Percentiles rank a stretch among this genome's conserved stretches.
Conservation (phyloP, 1,140 invertebrate species). For the Drosophila sproati region DNA sequence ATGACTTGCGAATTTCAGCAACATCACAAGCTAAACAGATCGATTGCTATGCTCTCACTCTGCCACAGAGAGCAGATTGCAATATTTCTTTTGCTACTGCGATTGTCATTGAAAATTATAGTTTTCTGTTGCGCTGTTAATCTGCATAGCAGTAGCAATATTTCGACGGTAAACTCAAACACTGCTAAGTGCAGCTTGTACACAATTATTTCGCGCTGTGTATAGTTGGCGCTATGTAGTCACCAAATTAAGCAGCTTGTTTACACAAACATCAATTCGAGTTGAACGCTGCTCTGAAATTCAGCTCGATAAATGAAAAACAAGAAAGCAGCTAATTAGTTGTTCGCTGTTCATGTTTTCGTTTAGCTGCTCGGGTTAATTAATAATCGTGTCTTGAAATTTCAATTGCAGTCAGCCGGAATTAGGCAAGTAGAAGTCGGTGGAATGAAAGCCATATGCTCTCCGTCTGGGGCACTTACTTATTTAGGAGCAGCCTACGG, state of each 20-base stretch:
- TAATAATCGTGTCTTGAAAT: constrained; percentile 12
- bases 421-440: not conserved
- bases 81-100: too few species aligned
- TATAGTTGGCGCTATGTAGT: not conserved
- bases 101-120: too few species aligned
- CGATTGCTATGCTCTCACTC: too few species aligned
- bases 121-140: too few species aligned
- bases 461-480: not conserved
- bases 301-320: constrained; percentile 1
- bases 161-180: too few species aligned
- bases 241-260: constrained; percentile 1
- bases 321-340: not conserved
- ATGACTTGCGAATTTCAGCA: too few species aligned
- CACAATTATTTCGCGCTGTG: not conserved
- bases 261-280: not conserved
- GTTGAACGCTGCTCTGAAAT: not conserved
- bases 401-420: not conserved
- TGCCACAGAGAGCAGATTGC: too few species aligned
- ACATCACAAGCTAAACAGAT: too few species aligned
- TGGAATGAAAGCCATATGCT: not conserved
- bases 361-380: not conserved
- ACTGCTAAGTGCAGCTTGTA: not conserved
- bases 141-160: too few species aligned
- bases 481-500: constrained; percentile 1
- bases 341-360: not conserved